These are phyloP conservation scores for Cydia splendana DNA, from an alignment of 1,140 invertebrate genomes.

Conservation along the genomic window DNA sequence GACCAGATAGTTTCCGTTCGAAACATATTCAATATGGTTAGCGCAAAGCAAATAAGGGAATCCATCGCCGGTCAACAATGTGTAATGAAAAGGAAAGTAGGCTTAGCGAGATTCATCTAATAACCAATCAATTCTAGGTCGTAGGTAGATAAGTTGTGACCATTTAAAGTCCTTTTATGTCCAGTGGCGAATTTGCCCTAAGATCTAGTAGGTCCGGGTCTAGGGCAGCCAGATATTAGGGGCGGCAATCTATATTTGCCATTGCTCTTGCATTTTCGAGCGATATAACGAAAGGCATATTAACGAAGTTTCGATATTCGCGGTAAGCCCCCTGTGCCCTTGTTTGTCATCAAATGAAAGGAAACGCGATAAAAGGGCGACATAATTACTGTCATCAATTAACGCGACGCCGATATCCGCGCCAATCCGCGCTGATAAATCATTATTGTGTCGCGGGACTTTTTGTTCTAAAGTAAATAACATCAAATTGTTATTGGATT, in stretches of 20 bases:
- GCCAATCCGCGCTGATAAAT: not conserved
- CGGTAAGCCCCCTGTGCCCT: not conserved
- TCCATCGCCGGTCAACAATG: not conserved
- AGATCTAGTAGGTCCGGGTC: too few species aligned
- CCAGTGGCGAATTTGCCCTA: too few species aligned
- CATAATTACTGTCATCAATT: not conserved
- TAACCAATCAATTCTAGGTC: not conserved
- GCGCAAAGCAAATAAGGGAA: not conserved
- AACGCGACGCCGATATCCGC: not conserved
- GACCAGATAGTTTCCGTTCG: not conserved
- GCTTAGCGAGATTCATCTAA: not conserved
- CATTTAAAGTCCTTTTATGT: too few species aligned
- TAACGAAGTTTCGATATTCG: too few species aligned
- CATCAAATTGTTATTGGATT: not conserved
- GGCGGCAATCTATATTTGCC: too few species aligned
- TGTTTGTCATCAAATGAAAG: not conserved
- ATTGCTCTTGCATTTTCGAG: too few species aligned
- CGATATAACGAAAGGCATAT: too few species aligned
- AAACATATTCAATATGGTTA: not conserved
- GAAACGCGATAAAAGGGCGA: not conserved
- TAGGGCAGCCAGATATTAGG: too few species aligned
- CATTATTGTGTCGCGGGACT: not conserved
- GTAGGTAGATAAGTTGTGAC: too few species aligned
- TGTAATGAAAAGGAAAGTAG: constrained; percentile 14
- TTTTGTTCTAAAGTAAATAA: constrained; percentile 4